Conservation (phyloP, 2,888 invertebrate genomes). For the Eremobia ochroleuca region DNA sequence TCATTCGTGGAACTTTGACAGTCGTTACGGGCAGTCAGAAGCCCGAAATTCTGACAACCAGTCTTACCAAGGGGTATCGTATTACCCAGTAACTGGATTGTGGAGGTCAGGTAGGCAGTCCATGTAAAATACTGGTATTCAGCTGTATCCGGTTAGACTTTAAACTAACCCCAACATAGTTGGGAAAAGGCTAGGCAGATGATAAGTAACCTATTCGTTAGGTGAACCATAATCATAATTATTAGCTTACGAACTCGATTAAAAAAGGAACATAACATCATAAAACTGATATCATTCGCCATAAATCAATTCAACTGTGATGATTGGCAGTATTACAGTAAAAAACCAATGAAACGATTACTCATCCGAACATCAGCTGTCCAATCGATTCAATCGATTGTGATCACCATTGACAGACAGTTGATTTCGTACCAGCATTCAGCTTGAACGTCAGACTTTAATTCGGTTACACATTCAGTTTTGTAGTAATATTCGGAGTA, state of each 20-base stretch:
- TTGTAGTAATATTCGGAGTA: slow-evolving; percentile 30
- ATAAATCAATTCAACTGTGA: slow-evolving; percentile 12
- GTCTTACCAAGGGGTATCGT: too few species aligned
- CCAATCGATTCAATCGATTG: slow-evolving; percentile 43
- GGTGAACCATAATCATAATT: background rate
- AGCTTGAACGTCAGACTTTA: slow-evolving; percentile 44
- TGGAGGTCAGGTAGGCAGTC: too few species aligned
- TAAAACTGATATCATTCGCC: background rate
- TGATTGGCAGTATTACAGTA: slow-evolving; percentile 35
- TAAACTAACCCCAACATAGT: too few species aligned
- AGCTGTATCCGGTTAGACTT: too few species aligned
- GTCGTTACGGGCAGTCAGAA: too few species aligned
- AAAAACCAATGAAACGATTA: slow-evolving; percentile 46
- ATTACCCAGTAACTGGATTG: too few species aligned
- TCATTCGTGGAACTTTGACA: too few species aligned
- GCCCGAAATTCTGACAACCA: too few species aligned
- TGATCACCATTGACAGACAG: slow-evolving; percentile 50
- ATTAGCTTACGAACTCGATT: background rate
- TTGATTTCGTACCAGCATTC: slow-evolving; percentile 47
- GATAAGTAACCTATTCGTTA: too few species aligned
- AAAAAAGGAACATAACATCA: background rate
- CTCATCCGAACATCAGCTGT: slow-evolving; percentile 31
- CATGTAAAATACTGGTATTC: too few species aligned
- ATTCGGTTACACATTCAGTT: slow-evolving; percentile 56
- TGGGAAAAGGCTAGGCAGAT: too few species aligned